Base-by-base conservation (phyloP, 2,113 vertebrate genomes). In the Triplophysa tibetana region DNA sequence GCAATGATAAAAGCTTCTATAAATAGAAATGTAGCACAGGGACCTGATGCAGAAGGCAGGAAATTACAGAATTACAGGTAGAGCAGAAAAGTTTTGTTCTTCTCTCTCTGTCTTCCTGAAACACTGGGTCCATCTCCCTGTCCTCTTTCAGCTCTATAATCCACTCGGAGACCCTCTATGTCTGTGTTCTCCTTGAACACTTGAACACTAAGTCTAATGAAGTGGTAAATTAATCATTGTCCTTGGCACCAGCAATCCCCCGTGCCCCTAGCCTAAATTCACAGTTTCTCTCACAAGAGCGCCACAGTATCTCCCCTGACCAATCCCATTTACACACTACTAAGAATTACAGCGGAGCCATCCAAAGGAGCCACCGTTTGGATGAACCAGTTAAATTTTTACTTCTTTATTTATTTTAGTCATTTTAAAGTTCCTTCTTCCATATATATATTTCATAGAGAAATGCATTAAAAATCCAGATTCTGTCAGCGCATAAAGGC, bases 1-100 rank as follows among this genome's bases (percentile, higher is more conserved):
- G 79, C 78, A 83, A 83, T 41, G 56, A 78, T 78, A 54, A 82
- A 85, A 83, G 81, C 64, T 48, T 80, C 81, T 83, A 85, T 75
- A 70, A 83, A 85, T 85, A 72, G 81, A 83, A 4, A 7, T 45
- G 50, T 73, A 29, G 68, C 84, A 79, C 64, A 82, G 70, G 78
- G 72, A 63, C 54, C 82, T 77, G 76, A 76, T 78, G 56, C 50
- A 70, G 70, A 38, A 79, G 58, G 58, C 45, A 66, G 81, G 78
- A 81, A 84, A 81, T 79, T 62, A 73, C 61, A 77, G 74, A 82
- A 80, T 80, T 74, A 78, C 60, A 70, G 74, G 45, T 65, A 64
- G 58, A 65, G 67, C 54, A 66, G 41, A 70, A 70, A 80, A 77
- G 74, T 81, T 75, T 63, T 56, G 4, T 50, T 58, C 21, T 41